Evolutionary conservation across 2,797 vertebrate genomes (phyloP).

Genomic region (Ptychobarbus kaznakovi): DNA sequence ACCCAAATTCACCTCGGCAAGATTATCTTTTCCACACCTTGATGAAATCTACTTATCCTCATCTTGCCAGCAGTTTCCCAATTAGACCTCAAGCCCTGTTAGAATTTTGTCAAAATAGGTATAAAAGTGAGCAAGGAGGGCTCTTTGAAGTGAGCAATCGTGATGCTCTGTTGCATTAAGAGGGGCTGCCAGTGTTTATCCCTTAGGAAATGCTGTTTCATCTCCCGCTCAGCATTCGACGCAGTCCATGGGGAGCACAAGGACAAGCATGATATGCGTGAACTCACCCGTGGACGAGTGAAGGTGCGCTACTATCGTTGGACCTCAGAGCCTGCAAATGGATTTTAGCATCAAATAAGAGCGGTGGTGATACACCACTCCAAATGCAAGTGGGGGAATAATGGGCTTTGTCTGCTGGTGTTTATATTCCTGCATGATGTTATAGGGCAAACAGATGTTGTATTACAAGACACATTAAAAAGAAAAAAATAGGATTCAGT

Average conservation of each 20-base stretch:
- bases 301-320: not conserved
- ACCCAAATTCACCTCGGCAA: slow-evolving; percentile 22
- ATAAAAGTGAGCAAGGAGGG: slow-evolving; percentile 34
- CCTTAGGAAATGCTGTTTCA: slow-evolving; percentile 46
- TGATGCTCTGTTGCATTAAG: slow-evolving; percentile 35
- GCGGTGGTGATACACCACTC: not conserved
- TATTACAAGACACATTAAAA: not conserved
- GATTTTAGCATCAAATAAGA: slow-evolving; percentile 29
- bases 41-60: slow-evolving; percentile 49
- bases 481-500: not conserved
- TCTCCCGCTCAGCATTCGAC: slow-evolving; percentile 41
- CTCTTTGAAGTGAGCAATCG: slow-evolving; percentile 49
- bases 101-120: slow-evolving; percentile 42
- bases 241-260: slow-evolving; percentile 27
- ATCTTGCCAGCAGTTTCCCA: slow-evolving; percentile 42
- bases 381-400: slow-evolving; percentile 24
- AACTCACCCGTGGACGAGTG: slow-evolving; percentile 22
- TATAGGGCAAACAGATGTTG: not conserved
- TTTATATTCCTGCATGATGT: not conserved
- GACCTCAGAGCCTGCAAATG: slow-evolving; percentile 38
- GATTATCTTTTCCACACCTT: slow-evolving; percentile 42
- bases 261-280: slow-evolving; percentile 19
- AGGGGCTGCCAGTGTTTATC: slow-evolving; percentile 47
- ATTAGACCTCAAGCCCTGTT: slow-evolving; percentile 32
- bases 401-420: slow-evolving; percentile 5